phyloP scores from a whole-genome alignment of 2,113 vertebrate genomes.

The Diphyllodes magnificus region DNA sequence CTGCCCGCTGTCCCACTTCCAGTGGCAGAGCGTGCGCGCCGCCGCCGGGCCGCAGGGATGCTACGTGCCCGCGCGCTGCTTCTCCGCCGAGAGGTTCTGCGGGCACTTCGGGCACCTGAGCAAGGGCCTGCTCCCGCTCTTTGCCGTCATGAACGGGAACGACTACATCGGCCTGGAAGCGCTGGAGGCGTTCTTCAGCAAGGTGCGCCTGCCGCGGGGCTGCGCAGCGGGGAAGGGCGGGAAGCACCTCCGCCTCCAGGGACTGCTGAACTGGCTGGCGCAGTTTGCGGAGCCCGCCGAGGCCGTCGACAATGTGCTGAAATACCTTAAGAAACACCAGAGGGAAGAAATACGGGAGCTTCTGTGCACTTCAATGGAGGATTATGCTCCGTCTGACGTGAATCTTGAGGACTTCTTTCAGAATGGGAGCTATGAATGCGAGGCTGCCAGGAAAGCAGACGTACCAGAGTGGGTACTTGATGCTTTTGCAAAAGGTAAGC shows the following conservation, averaged over 20 bases:
- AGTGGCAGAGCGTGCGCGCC: conserved; percentile 76
- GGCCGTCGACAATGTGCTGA: conserved; percentile 72
- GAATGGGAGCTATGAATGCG: conserved; percentile 22
- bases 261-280: conserved; percentile 84
- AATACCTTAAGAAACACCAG: conserved; percentile 41
- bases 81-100: conserved; percentile 76
- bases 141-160: conserved; percentile 86
- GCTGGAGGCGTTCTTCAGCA: conserved; percentile 68
- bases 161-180: conserved; percentile 74
- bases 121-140: conserved; percentile 80
- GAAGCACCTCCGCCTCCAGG: conserved; percentile 71
- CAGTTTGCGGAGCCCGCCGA: conserved; percentile 67
- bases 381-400: conserved; percentile 76
- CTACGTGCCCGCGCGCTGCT: conserved; percentile 80
- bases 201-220: conserved; percentile 7
- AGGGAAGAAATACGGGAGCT: conserved; percentile 58
- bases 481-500: conserved; percentile 68
- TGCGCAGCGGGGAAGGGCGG: background rate
- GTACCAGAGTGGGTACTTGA: conserved; percentile 75
- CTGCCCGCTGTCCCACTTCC: conserved; percentile 81
- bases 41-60: conserved; percentile 31
- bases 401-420: conserved; percentile 79
- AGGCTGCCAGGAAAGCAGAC: background rate
- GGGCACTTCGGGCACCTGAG: conserved; percentile 72
- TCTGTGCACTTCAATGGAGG: conserved; percentile 74